These are phyloP conservation scores for Cecidostiba fungosa DNA, from an alignment of 2,888 invertebrate genomes.

Conservation along the genomic window DNA sequence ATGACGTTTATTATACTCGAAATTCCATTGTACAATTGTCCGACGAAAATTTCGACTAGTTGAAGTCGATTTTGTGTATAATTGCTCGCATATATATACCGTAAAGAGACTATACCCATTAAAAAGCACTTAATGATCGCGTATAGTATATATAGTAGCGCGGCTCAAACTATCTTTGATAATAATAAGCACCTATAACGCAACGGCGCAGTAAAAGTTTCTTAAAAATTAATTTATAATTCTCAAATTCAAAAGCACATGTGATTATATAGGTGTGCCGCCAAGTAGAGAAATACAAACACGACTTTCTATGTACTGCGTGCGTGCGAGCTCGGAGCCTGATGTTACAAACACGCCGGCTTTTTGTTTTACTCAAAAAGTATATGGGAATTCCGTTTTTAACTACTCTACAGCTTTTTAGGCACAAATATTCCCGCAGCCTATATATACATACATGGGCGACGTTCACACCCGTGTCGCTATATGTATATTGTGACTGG, in stretches of 20 bases:
- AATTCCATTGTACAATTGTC: too few species aligned
- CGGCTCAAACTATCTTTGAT: slow-evolving; percentile 29
- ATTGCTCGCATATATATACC: too few species aligned
- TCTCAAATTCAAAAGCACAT: slow-evolving; percentile 47
- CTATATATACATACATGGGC: not conserved
- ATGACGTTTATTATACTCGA: not conserved
- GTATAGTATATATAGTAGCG: not conserved
- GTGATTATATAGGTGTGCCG: slow-evolving; percentile 45
- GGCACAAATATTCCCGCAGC: slow-evolving; percentile 30
- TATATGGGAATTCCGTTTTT: slow-evolving; percentile 50
- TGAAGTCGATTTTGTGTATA: slow-evolving; percentile 1
- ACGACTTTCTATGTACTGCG: slow-evolving; percentile 32
- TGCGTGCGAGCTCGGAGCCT: not conserved
- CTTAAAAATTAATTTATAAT: slow-evolving; percentile 56
- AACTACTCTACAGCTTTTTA: slow-evolving; percentile 40
- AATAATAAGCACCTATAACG: slow-evolving; percentile 51
- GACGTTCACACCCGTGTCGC: slow-evolving; percentile 40
- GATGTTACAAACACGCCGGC: slow-evolving; percentile 30
- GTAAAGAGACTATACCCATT: slow-evolving; percentile 24
- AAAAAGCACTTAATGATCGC: slow-evolving; percentile 38
- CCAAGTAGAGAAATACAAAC: slow-evolving; percentile 52
- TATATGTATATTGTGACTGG: not conserved
- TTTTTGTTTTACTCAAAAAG: slow-evolving; percentile 45
- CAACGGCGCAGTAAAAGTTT: slow-evolving; percentile 31
- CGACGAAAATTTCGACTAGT: too few species aligned